phyloP scores from a whole-genome alignment of 2,888 invertebrate species.

The Bombylius major region DNA sequence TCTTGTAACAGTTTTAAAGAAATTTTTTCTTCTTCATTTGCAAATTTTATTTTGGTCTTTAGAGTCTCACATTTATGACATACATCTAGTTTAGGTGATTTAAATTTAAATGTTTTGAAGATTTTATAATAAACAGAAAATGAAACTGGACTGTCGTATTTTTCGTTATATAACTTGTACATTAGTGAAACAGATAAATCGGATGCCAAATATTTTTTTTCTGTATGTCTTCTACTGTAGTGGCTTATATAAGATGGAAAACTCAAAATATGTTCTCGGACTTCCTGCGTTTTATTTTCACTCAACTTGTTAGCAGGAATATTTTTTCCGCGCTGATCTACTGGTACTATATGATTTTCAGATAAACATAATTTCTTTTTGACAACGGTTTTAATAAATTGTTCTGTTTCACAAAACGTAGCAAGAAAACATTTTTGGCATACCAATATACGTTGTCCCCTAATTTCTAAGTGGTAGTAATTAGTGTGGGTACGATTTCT shows the following conservation, averaged over 20 bases:
- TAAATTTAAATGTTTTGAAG: too few species aligned
- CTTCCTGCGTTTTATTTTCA: conserved; percentile 3
- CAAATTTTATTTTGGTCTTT: too few species aligned
- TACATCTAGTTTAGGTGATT: too few species aligned
- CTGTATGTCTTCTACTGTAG: conserved; percentile 5
- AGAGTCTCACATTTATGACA: too few species aligned
- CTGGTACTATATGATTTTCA: neutral
- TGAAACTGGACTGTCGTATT: too few species aligned
- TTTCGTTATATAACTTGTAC: conserved; percentile 9
- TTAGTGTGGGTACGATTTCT: conserved; percentile 3
- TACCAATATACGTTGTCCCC: conserved; percentile 5
- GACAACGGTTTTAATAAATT: conserved; percentile 8
- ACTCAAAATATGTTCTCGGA: conserved; percentile 8
- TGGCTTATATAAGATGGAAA: conserved; percentile 12
- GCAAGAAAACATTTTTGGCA: conserved; percentile 10
- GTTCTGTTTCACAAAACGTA: conserved; percentile 9
- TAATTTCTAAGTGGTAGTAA: conserved; percentile 3
- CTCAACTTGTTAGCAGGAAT: conserved; percentile 1
- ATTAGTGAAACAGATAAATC: conserved; percentile 5
- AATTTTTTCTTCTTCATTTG: too few species aligned
- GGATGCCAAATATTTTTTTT: conserved; percentile 1
- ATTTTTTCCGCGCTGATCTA: neutral
- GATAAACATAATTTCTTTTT: neutral
- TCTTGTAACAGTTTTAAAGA: too few species aligned
- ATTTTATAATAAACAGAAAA: too few species aligned